Evolutionary conservation across 1,140 invertebrate species (phyloP).

Genomic region (Drosophila erecta): DNA sequence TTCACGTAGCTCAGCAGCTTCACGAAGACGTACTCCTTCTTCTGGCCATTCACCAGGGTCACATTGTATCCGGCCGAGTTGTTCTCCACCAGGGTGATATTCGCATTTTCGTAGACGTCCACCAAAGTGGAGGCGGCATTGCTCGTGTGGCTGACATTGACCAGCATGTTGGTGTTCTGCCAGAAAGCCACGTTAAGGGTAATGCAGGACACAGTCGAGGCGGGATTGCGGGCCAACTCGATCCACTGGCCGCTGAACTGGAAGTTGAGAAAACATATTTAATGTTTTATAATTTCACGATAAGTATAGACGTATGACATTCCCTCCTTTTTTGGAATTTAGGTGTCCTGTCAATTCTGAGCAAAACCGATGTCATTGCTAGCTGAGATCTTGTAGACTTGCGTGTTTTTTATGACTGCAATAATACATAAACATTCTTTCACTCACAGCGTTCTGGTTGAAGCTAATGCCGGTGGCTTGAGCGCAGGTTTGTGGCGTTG

Average conservation of each 20-base stretch:
- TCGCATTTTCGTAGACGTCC: constrained; percentile 31
- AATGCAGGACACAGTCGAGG: constrained; percentile 23
- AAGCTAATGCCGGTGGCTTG: constrained; percentile 20
- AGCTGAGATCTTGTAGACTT: not conserved
- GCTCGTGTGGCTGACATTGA: constrained; percentile 45
- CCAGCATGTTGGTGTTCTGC: constrained; percentile 20
- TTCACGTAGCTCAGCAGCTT: constrained; percentile 43
- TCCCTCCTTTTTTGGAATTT: no score
- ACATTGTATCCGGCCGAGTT: constrained; percentile 51
- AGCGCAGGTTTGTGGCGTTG: not conserved
- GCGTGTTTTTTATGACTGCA: not conserved
- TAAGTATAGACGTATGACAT: no score
- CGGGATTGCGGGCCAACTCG: constrained; percentile 57
- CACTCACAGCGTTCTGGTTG: constrained; percentile 60
- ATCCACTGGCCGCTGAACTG: constrained; percentile 48
- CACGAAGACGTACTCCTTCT: not conserved
- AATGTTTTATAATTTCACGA: no score
- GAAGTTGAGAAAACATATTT: not conserved
- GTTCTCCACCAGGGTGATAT: constrained; percentile 9
- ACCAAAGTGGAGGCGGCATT: constrained; percentile 11
- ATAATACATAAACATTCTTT: not conserved
- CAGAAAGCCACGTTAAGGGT: not conserved
- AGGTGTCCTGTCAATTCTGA: no score
- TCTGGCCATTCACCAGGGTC: not conserved
- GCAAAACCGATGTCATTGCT: not conserved